phyloP scores from a whole-genome alignment of 2,888 invertebrate species.

The Bombylius major region DNA sequence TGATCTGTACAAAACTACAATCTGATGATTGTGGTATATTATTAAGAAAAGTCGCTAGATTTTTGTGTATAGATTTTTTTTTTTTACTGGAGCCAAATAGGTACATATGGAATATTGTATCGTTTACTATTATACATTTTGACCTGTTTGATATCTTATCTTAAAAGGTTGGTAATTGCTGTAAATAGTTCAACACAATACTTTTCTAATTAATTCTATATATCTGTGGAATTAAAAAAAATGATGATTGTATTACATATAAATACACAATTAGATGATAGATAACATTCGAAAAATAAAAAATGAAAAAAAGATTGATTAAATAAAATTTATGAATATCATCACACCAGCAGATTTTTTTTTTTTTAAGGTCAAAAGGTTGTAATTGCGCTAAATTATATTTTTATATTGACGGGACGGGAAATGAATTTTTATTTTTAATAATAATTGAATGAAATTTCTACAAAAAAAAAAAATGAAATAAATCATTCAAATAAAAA shows the following conservation, averaged over 20 bases:
- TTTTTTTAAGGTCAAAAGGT: not conserved
- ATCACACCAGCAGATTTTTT: not conserved
- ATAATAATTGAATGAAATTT: no score
- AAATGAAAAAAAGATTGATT: not conserved
- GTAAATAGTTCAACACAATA: slow-evolving; percentile 3
- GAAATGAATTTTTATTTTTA: no score
- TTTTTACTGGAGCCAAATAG: not conserved
- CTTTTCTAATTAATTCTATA: slow-evolving; percentile 5
- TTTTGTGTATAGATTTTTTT: not conserved
- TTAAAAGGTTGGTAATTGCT: slow-evolving; percentile 4
- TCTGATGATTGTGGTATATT: not conserved
- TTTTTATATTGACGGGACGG: not conserved
- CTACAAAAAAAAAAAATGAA: no score
- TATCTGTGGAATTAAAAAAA: no score
- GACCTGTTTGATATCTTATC: slow-evolving; percentile 1
- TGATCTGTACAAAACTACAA: not conserved
- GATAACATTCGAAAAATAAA: no score
- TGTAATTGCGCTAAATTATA: not conserved
- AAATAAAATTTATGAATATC: not conserved
- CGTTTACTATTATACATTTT: not conserved
- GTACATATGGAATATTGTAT: not conserved
- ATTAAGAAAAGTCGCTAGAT: not conserved
- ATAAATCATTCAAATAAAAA: no score
- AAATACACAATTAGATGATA: no score
- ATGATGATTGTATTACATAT: no score